A percentile compares a stretch with the other conserved stretches of the same genome.
phyloP scores from a whole-genome alignment of 2,888 invertebrate species.

The Pachydiplax longipennis region DNA sequence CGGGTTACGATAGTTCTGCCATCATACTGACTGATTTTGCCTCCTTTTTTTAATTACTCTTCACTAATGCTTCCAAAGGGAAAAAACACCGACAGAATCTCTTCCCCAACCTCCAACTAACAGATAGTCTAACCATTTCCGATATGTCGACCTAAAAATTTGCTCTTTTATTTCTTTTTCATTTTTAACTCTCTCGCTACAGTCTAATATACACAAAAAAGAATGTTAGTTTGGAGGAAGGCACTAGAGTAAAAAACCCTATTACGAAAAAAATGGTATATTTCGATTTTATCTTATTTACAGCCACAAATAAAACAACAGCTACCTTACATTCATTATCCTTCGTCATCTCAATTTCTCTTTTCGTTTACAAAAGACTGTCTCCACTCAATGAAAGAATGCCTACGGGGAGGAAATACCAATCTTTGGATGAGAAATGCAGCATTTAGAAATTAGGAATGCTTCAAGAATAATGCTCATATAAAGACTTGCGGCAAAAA shows the following conservation, averaged over 20 bases:
- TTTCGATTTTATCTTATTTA: background rate
- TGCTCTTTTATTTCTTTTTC: background rate
- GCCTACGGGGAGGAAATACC: background rate
- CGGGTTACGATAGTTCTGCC: background rate
- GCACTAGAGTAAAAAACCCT: conserved; percentile 27
- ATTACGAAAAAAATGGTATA: background rate
- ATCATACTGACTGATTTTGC: background rate
- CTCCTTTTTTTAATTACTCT: background rate
- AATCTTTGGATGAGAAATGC: conserved; percentile 22
- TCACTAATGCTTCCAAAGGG: background rate
- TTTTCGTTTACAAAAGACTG: background rate
- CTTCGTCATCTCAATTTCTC: background rate
- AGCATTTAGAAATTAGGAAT: background rate
- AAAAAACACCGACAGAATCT: conserved; percentile 19
- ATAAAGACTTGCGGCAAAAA: background rate
- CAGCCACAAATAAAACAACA: background rate
- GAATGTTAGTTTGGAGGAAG: conserved; percentile 17
- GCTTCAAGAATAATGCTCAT: background rate
- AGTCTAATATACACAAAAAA: background rate
- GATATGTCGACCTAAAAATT: background rate
- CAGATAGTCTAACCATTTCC: background rate
- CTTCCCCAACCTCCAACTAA: conserved; percentile 22
- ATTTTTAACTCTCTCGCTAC: conserved; percentile 24
- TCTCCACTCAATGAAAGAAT: background rate
- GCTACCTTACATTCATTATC: background rate